phyloP scores from a whole-genome alignment of 2,888 invertebrate genomes.

The Caenorhabditis sp. region DNA sequence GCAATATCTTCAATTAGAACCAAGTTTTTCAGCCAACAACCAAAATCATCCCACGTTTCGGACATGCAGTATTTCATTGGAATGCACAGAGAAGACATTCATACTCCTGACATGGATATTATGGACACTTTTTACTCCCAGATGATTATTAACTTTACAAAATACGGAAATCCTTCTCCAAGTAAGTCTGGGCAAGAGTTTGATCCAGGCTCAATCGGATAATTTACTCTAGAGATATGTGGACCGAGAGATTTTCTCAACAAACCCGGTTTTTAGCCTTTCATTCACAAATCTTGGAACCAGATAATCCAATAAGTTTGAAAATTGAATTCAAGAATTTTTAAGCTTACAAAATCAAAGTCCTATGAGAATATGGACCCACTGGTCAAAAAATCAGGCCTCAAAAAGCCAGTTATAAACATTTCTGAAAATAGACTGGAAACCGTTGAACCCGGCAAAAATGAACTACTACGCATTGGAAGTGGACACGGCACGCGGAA shows the following conservation, averaged over 20 bases:
- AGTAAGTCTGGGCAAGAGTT: too few species aligned
- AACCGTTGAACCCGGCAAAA: constrained; percentile 17
- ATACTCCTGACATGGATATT: constrained; percentile 38
- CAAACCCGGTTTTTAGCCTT: too few species aligned
- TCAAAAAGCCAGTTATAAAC: not conserved
- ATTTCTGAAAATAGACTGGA: constrained; percentile 27
- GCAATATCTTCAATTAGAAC: not conserved
- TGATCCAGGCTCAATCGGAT: too few species aligned
- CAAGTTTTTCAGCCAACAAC: constrained; percentile 20
- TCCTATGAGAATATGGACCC: too few species aligned
- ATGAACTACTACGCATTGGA: constrained; percentile 47
- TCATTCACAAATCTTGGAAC: too few species aligned
- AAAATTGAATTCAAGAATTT: too few species aligned
- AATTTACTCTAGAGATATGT: too few species aligned
- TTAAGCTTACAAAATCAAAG: too few species aligned
- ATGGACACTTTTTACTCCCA: constrained; percentile 39
- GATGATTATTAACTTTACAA: constrained; percentile 38
- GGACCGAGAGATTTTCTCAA: too few species aligned
- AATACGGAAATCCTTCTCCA: constrained; percentile 36
- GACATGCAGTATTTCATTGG: constrained; percentile 55
- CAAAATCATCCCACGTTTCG: constrained; percentile 23
- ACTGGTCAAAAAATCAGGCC: too few species aligned
- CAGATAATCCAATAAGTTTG: too few species aligned
- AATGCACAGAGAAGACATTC: constrained; percentile 30
- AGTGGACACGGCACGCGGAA: constrained; percentile 23